Base-by-base conservation (phyloP, 1,140 invertebrate genomes). In the Scaptomyza graminum region DNA sequence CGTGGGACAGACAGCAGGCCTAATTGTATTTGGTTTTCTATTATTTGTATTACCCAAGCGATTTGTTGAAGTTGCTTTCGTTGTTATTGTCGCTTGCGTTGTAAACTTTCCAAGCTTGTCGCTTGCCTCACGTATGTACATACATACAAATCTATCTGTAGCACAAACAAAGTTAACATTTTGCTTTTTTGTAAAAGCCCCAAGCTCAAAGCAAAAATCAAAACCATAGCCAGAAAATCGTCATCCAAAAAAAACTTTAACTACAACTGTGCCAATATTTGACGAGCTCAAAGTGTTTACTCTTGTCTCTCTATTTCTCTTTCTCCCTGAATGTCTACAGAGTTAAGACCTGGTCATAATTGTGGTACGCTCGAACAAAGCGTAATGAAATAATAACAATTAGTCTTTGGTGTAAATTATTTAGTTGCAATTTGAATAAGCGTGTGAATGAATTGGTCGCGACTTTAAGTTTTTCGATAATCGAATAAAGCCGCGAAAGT, bases 371-470 rank as follows among this genome's bases (percentile, higher is more conserved):
- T 39, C 15, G 25, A 44, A 12, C 44, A 51, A 25, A 28, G 8
- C 41, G 22, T 37, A 49, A 51, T 46, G 18, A 61, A 75, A 44
- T 74, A 64, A 81, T 34, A 74, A 37, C 75, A 72, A 63, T 79
- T 79, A 50, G 55, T 49, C 46, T 25, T 51, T 52, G 47, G 61
- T 76, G 77, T 62, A 67, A 82, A 83, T 83, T 62, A 75, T 52
- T 75, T 41, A 7, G 51, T 59, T 60, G 67, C n/a, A 69, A 70
- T 82, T 80, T 43, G 72, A 64, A 70, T 65, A 51, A 47, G 59
- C 80, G 76, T 83, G 79, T 68, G 78, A 87, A 85, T 77, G 82
- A 85, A 56, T 68, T 66, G 82, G 34, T 87, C 69, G 73, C 63
- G 80, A 46, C 31, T 41, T 47, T 34, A 9, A 34, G 31, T 34